phyloP scores from a whole-genome alignment of 2,888 invertebrate species.

The Graphium colonna region DNA sequence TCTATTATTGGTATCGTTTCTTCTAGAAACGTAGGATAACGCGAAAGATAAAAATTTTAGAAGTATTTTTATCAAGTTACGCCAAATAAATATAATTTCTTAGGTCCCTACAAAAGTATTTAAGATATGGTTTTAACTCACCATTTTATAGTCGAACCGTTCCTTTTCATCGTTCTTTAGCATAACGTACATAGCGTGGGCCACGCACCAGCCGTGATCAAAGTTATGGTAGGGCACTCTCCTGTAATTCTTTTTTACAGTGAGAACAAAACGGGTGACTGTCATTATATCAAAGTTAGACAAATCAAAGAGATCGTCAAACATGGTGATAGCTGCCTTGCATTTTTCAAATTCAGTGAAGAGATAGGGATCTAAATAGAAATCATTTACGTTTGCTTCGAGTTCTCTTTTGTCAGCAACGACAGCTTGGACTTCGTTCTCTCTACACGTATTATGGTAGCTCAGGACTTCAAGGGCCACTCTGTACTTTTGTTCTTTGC shows the following conservation, averaged over 20 bases:
- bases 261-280: conserved; percentile 86
- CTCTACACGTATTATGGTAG: conserved; percentile 89
- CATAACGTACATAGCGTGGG: conserved; percentile 89
- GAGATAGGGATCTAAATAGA: conserved; percentile 86
- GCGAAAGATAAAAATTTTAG: no score
- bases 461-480: conserved; percentile 91
- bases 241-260: conserved; percentile 91
- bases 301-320: conserved; percentile 85
- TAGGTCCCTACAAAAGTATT: not conserved
- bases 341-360: conserved; percentile 86
- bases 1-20: no score
- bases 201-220: conserved; percentile 93
- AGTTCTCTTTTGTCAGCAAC: conserved; percentile 35
- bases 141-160: conserved; percentile 51
- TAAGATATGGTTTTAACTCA: no score
- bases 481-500: conserved; percentile 90
- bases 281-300: conserved; percentile 83
- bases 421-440: conserved; percentile 81
- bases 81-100: not conserved
- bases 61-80: no score
- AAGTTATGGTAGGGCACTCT: conserved; percentile 93
- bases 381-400: conserved; percentile 70
- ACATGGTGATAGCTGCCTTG: conserved; percentile 86
- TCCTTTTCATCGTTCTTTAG: conserved; percentile 72
- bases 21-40: no score